A percentile compares a stretch with the other conserved stretches of the same genome.
phyloP scores from a whole-genome alignment of 2,888 invertebrate genomes.

The Chrysolina haemoptera region DNA sequence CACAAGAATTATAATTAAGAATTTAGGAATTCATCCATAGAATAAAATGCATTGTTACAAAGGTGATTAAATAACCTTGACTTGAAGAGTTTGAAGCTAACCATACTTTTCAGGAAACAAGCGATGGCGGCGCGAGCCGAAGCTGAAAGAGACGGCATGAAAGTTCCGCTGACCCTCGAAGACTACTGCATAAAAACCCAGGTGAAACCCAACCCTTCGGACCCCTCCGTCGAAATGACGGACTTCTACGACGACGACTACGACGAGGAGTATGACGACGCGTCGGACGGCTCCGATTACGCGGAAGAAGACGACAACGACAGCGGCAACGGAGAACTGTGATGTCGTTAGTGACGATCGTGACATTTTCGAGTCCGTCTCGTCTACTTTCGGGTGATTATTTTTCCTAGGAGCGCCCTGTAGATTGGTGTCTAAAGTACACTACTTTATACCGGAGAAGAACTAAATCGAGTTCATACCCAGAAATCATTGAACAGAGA shows the following conservation, averaged over 20 bases:
- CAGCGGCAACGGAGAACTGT: slow-evolving; percentile 94
- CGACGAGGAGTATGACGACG: slow-evolving; percentile 78
- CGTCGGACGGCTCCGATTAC: slow-evolving; percentile 79
- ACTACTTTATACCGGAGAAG: no score
- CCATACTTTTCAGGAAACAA: slow-evolving; percentile 83
- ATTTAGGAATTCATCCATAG: no score
- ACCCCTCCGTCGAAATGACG: slow-evolving; percentile 88
- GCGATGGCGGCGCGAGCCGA: slow-evolving; percentile 95
- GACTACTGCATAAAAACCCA: slow-evolving; percentile 98
- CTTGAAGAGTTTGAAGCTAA: background rate
- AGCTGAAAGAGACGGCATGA: slow-evolving; percentile 96
- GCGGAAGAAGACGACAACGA: slow-evolving; percentile 90
- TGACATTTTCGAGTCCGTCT: slow-evolving; percentile 27
- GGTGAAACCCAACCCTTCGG: slow-evolving; percentile 88
- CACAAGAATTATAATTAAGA: no score
- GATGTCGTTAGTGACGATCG: slow-evolving; percentile 69
- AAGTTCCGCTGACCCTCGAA: slow-evolving; percentile 96
- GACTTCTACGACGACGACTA: slow-evolving; percentile 98
- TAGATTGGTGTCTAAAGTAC: no score
- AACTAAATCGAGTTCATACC: no score
- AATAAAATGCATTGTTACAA: no score
- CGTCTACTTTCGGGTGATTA: background rate
- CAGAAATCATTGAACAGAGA: no score
- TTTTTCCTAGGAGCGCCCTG: background rate
- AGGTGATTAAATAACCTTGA: no score